Base-by-base conservation (phyloP, 1,140 invertebrate species). In the Zaprionus gabonicus region DNA sequence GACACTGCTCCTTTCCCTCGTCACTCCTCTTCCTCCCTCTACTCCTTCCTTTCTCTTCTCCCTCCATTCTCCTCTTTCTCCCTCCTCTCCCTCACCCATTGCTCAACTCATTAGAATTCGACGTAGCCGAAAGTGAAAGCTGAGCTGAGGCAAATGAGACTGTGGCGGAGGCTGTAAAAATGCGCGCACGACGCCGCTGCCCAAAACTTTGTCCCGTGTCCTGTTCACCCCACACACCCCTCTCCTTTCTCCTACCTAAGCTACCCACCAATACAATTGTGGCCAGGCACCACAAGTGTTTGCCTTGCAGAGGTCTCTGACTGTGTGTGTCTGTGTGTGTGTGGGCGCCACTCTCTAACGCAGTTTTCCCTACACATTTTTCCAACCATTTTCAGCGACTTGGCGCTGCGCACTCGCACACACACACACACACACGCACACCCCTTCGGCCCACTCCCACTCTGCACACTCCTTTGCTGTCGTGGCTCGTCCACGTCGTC, bases 281-380 rank as follows among this genome's bases (percentile, higher is more conserved):
- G 41, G 41, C 51, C 59, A 55, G 72, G 80, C 76, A 90, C 84
- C 85, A 81, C 76, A 88, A 90, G 76, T 81, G 81, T 81, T 84
- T 74, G 58, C 13, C 20, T 57, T 76, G 55, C 2, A 15, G 25
- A 25, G 51, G 58, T 2, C 2, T 17, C 41, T 17, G 41, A 17
- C 41, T 44, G n/a, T n/a, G n/a, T 44, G 31, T n/a, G 56, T 44
- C 41, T 67, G 62, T 44, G 15, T 38, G 71, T 49, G 46, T 66
- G 27, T 60, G 34, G 56, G 20, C 28, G 49, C 51, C n/a, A 7
- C 27, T 62, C 68, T 58, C 36, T 34, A 25, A 68, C 63, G 64
- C 71, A 77, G 46, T 78, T 58, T 58, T 58, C 56, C 56, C 56
- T 34, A 58, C 56, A 58, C 46, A 71, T 57, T 71, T 76, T 76